Evolutionary conservation across 2,113 vertebrate genomes (phyloP).

Genomic region (Saguinus imperator): DNA sequence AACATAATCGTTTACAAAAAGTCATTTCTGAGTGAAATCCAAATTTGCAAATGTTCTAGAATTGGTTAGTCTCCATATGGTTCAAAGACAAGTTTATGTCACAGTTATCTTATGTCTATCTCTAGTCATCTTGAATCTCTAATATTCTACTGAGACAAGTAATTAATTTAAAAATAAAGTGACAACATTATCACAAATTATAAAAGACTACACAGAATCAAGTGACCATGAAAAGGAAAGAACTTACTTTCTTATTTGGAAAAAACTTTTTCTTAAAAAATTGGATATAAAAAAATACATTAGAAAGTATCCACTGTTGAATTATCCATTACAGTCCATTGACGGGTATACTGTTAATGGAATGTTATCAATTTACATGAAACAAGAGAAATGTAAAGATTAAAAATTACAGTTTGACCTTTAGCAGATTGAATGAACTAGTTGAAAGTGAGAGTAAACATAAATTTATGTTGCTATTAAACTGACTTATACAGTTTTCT

Average conservation of each 20-base stretch:
- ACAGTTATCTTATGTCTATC: slow-evolving; percentile 26
- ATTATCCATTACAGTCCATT: neutral
- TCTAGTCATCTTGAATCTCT: neutral
- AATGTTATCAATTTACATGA: slow-evolving; percentile 43
- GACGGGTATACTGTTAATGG: neutral
- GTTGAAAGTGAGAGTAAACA: slow-evolving; percentile 34
- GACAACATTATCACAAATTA: neutral
- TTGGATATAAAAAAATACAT: slow-evolving; percentile 12
- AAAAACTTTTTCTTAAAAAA: neutral
- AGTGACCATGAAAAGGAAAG: neutral
- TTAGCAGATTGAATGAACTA: slow-evolving; percentile 1
- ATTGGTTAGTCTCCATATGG: neutral
- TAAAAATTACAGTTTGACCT: neutral
- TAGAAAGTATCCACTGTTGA: neutral
- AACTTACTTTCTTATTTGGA: neutral
- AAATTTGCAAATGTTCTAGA: slow-evolving; percentile 35
- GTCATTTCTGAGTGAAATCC: slow-evolving; percentile 39
- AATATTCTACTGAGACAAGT: neutral
- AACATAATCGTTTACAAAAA: neutral
- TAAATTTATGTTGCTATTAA: slow-evolving; percentile 52
- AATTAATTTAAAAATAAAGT: slow-evolving; percentile 45
- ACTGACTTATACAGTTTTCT: slow-evolving; percentile 6
- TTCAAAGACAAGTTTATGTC: slow-evolving; percentile 30
- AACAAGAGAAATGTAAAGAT: slow-evolving; percentile 45
- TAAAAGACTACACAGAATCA: slow-evolving; percentile 2